phyloP scores from a whole-genome alignment of 92 coral and sea anemone genomes.

The Siderastrea siderea region DNA sequence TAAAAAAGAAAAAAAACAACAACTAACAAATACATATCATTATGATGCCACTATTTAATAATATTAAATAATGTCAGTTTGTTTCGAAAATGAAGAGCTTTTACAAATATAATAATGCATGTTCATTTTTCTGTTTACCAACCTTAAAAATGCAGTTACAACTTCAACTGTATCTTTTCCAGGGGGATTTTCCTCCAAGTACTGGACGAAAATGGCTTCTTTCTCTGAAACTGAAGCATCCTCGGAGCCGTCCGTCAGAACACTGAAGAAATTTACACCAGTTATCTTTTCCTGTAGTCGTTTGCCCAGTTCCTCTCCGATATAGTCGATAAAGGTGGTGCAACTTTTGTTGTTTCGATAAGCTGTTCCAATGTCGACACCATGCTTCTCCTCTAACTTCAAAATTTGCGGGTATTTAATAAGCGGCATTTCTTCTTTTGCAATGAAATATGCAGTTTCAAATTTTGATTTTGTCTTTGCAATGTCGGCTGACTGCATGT shows the following conservation, averaged over 20 bases:
- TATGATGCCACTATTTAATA: no score
- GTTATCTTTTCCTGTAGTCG: slow-evolving; percentile 48
- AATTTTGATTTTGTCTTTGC: slow-evolving; percentile 27
- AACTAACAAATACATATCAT: neutral
- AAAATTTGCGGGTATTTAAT: slow-evolving; percentile 34
- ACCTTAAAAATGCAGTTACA: slow-evolving; percentile 58
- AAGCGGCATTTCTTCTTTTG: slow-evolving; percentile 59
- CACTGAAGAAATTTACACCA: slow-evolving; percentile 62
- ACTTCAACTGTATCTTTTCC: slow-evolving; percentile 62
- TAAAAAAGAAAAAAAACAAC: no score
- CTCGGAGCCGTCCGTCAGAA: slow-evolving; percentile 57
- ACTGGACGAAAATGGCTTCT: slow-evolving; percentile 70
- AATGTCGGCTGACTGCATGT: slow-evolving; percentile 17
- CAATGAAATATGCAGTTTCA: slow-evolving; percentile 54
- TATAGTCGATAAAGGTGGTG: slow-evolving; percentile 37
- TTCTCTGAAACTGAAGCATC: slow-evolving; percentile 65
- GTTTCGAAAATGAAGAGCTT: neutral
- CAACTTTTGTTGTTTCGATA: slow-evolving; percentile 71
- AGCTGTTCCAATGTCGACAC: slow-evolving; percentile 75
- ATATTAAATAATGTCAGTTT: neutral
- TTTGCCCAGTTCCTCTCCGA: slow-evolving; percentile 59
- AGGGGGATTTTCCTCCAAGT: slow-evolving; percentile 69
- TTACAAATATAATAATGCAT: neutral
- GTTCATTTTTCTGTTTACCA: neutral
- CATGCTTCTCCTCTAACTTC: slow-evolving; percentile 65